These are phyloP conservation scores for Entosphenus tridentatus DNA, from an alignment of 2,113 vertebrate species.

Conservation along the genomic window DNA sequence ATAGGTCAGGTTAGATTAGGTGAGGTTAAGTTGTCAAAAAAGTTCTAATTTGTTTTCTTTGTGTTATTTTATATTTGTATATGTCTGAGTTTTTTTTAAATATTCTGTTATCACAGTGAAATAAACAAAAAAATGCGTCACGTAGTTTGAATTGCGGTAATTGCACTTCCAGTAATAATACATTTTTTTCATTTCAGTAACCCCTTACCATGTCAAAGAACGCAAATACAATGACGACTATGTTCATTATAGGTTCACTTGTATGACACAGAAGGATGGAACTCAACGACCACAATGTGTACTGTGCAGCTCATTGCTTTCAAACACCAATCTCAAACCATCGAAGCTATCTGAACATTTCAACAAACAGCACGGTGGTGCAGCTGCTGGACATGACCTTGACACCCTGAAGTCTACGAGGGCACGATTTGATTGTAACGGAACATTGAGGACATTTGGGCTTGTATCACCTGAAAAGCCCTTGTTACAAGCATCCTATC, in stretches of 20 bases:
- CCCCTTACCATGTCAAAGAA: no score
- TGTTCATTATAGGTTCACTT: conserved; percentile 16
- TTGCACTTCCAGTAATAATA: no score
- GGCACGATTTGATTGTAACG: conserved; percentile 9
- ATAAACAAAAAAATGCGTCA: no score
- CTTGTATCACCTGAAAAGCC: conserved; percentile 2
- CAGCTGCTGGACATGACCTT: conserved; percentile 11
- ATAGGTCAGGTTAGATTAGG: no score
- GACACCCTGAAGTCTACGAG: conserved; percentile 11
- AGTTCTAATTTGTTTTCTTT: no score
- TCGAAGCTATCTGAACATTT: conserved; percentile 16
- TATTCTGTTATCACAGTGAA: no score
- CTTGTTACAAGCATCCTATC: conserved; percentile 11
- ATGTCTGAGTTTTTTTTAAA: no score
- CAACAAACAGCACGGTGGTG: conserved; percentile 13
- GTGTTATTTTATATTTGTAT: no score
- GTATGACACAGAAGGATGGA: conserved; percentile 11
- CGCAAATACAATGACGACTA: conserved; percentile 9
- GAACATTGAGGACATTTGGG: conserved; percentile 12
- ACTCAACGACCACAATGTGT: conserved; percentile 14
- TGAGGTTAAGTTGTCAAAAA: no score
- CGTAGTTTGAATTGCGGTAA: no score
- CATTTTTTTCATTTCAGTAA: no score
- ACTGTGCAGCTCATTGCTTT: conserved; percentile 13
- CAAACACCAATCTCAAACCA: conserved; percentile 13